phyloP scores from a whole-genome alignment of 2,113 vertebrate genomes.

The Sylvilagus bachmani region DNA sequence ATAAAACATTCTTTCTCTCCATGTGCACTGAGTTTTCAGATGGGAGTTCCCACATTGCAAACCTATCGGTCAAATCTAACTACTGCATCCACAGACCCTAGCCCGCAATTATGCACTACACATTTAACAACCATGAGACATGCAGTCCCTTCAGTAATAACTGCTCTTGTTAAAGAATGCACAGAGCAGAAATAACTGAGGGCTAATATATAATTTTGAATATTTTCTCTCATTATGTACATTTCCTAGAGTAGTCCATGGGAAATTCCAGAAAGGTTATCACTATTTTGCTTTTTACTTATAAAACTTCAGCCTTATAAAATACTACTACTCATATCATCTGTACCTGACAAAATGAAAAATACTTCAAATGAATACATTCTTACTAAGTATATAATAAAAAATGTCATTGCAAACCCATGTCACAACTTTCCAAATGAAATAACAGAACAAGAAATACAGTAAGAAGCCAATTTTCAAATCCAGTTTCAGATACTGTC shows the following conservation, averaged over 20 bases:
- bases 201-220: not conserved
- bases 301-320: slow-evolving; percentile 16
- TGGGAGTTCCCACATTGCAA: slow-evolving; percentile 51
- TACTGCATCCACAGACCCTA: not conserved
- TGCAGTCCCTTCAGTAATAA: not conserved
- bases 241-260: not conserved
- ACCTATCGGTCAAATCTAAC: not conserved
- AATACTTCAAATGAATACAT: slow-evolving; percentile 51
- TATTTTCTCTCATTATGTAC: not conserved
- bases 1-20: slow-evolving; percentile 69
- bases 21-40: slow-evolving; percentile 15
- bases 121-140: not conserved
- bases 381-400: not conserved
- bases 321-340: not conserved
- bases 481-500: not conserved
- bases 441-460: slow-evolving; percentile 4
- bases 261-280: not conserved
- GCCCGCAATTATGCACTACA: not conserved
- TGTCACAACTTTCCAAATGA: not conserved
- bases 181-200: slow-evolving; percentile 31
- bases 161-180: not conserved
- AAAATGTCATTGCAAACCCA: not conserved
- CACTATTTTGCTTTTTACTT: not conserved
- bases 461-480: not conserved
- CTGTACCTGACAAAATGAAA: not conserved